Conservation (phyloP, 64 coral and sea anemone species). For the Montipora cactus region DNA sequence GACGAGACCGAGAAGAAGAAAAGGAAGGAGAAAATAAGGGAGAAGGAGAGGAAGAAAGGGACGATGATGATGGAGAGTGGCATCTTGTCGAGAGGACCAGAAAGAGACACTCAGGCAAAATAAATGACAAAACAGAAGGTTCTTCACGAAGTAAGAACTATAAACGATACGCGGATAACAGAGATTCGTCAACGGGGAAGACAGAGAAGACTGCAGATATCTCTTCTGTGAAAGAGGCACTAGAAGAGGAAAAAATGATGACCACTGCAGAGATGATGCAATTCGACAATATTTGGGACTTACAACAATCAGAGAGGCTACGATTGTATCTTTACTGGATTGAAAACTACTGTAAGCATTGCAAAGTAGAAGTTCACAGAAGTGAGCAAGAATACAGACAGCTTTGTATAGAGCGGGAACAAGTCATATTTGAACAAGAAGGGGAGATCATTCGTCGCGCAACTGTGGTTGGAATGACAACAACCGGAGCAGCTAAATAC, state of each 20-base stretch:
- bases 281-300: too few species aligned
- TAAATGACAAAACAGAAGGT: not conserved
- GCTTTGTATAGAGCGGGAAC: too few species aligned
- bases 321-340: too few species aligned
- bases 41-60: not conserved
- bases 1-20: not conserved
- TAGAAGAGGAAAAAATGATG: constrained; percentile 32
- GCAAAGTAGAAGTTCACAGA: too few species aligned
- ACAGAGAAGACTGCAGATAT: constrained; percentile 2
- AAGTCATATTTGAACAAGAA: too few species aligned
- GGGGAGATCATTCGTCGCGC: not conserved
- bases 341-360: too few species aligned
- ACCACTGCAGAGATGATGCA: not conserved
- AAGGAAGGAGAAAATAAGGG: not conserved
- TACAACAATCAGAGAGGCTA: too few species aligned
- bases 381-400: too few species aligned
- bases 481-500: constrained; percentile 81
- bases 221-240: not conserved
- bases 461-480: constrained; percentile 93
- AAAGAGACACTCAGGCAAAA: too few species aligned
- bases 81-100: too few species aligned
- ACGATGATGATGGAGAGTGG: too few species aligned
- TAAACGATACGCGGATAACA: not conserved
- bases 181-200: not conserved
- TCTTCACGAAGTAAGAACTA: too few species aligned